phyloP scores from a whole-genome alignment of 2,888 invertebrate species.

The Nomada fucata region DNA sequence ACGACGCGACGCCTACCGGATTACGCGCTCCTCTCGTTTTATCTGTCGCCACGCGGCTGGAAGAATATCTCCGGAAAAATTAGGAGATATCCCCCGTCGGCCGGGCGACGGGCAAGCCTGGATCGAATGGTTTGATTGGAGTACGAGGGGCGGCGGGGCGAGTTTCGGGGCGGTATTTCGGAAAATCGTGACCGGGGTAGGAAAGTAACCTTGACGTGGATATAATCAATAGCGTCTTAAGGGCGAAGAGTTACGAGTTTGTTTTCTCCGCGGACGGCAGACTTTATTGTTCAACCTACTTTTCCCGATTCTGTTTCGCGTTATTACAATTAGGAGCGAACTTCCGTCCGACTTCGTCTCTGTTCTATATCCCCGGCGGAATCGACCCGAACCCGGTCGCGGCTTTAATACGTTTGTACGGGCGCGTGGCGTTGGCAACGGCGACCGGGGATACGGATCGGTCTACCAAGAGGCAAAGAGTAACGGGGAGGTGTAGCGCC shows the following conservation, averaged over 20 bases:
- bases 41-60: neutral
- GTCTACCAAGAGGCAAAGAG: constrained; percentile 16
- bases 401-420: neutral
- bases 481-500: neutral
- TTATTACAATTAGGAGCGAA: constrained; percentile 50
- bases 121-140: neutral
- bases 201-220: constrained; percentile 18
- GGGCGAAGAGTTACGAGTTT: constrained; percentile 45
- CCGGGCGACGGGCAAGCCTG: neutral
- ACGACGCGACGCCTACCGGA: constrained; percentile 44
- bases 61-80: too few relatives aligned
- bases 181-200: neutral
- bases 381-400: constrained; percentile 43
- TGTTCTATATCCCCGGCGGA: constrained; percentile 18
- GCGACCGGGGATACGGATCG: constrained; percentile 20
- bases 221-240: constrained; percentile 40
- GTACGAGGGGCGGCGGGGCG: neutral
- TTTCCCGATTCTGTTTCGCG: constrained; percentile 39
- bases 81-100: constrained; percentile 18
- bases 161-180: neutral
- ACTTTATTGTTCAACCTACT: constrained; percentile 48
- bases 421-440: neutral
- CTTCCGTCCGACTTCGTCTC: constrained; percentile 18
- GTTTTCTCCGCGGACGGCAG: constrained; percentile 35
- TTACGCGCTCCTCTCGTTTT: constrained; percentile 45